Evolutionary conservation across 1,140 invertebrate genomes (phyloP), one percentile per base, ranked within the genome.

Genomic region (Calliopsis andreniformis): DNA sequence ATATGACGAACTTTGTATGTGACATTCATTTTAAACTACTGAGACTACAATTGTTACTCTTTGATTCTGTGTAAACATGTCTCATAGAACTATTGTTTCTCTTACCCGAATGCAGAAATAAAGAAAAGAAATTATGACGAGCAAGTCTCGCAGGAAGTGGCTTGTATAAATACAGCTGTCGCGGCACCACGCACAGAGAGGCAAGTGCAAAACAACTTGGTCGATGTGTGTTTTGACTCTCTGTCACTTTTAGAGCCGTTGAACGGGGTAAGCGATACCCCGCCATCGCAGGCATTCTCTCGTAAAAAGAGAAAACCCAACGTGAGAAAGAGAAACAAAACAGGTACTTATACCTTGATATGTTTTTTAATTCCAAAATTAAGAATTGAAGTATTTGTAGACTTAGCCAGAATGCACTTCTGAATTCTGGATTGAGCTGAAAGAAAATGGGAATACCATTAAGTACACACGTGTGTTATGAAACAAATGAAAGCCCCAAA

Each of bases 81-180:
- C 18, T 14, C 7, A 23, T 23, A 12, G 30, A 53, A 63, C 53
- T 59, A 58, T 49, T 51, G 55, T 59, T 39, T 55, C 23, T 76
- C 30, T 35, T 32, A 20, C 45, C 42, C n/a, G 35, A 39, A 18
- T 20, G 61, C 82, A 49, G 47, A 63, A 75, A 82, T 78, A 51
- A 59, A 30, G 76, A 62, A 78, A 82, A 73, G 79, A 83, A 82
- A 78, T 83, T 73, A 83, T 82, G 76, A 35, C 20, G 12, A 12
- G 25, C 55, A 32, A 63, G 25, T 67, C 70, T 78, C 59, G 53
- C 63, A 76, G 79, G 81, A 83, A 83, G 71, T 71, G 64, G 80
- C 73, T 77, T 83, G 81, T 83, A 63, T 82, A 83, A 83, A 83
- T 83, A 83, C 81, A 83, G 81, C 81, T 83, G 81, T 83, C 69